phyloP scores from a whole-genome alignment of 2,888 invertebrate genomes.

The Machimus rusticus region DNA sequence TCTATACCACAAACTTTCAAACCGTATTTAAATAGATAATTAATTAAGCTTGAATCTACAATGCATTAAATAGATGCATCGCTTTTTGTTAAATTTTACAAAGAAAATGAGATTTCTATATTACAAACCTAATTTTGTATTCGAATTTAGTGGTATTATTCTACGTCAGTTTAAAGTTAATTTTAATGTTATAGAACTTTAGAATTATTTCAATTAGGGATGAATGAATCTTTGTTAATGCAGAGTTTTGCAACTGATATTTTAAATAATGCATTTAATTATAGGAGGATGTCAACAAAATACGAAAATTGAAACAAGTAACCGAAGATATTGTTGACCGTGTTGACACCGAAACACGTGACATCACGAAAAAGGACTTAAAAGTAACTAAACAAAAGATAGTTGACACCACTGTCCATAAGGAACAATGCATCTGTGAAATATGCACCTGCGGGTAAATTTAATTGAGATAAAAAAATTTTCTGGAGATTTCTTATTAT shows the following conservation, averaged over 20 bases:
- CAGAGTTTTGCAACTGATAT: neutral
- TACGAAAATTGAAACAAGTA: neutral
- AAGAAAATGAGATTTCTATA: neutral
- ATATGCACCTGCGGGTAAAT: slow-evolving; percentile 92
- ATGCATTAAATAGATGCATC: neutral
- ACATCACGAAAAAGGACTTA: slow-evolving; percentile 50
- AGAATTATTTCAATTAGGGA: neutral
- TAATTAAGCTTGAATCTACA: neutral
- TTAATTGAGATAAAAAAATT: slow-evolving; percentile 2
- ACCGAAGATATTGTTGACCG: neutral
- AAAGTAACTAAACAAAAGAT: slow-evolving; percentile 58
- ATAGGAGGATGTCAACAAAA: slow-evolving; percentile 12
- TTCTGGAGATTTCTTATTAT: slow-evolving; percentile 52
- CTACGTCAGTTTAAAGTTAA: no score
- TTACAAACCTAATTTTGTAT: no score
- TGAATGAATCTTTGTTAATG: neutral
- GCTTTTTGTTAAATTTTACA: neutral
- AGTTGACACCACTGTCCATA: slow-evolving; percentile 55
- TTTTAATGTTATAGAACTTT: no score
- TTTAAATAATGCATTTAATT: neutral
- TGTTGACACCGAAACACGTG: neutral
- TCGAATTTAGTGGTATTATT: neutral
- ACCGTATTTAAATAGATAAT: neutral
- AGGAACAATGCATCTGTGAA: slow-evolving; percentile 88
- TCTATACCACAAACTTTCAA: neutral